Base-by-base conservation (phyloP, 2,113 vertebrate genomes). In the Equus przewalskii region DNA sequence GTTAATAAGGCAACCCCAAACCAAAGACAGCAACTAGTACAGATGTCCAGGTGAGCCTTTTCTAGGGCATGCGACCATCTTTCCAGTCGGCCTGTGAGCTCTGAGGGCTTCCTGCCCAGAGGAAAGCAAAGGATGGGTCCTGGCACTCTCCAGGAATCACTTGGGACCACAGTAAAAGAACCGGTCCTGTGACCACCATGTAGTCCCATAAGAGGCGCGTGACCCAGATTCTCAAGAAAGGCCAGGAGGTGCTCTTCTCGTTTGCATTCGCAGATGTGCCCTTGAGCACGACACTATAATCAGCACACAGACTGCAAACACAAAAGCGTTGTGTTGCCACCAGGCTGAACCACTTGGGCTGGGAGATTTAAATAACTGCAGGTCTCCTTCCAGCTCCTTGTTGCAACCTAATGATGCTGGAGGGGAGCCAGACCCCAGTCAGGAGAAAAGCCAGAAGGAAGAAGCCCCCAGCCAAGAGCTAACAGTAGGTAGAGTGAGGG, bases 331-430 rank as follows among this genome's bases (percentile, higher is more conserved):
- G 95, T 88, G 96, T 95, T 90, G 96, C 84, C 97, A 97, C 96
- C 36, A 84, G 95, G 72, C 51, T 5, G 7, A 97, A 98, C 96
- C 94, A 94, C 56, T 95, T 5, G 30, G 95, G 89, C 87, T 97
- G 89, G 82, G 95, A 98, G 98, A 98, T 93, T 96, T 81, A 97
- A 97, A 92, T 89, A 81, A 97, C 83, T 84, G 85, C 93, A 96
- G 88, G 97, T 96, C 97, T 98, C 94, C 91, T 84, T 98, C 94
- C 96, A 93, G 97, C 81, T 96, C 81, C 92, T 94, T 95, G 82
- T 88, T 97, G 86, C 89, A 98, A 97, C 80, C 98, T 98, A 97
- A 98, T 94, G 97, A 97, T 28, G 81, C 85, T 98, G 98, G 98
- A 98, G n/a, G 18, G 9, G 30, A 93, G 98, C 98, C 98, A 97